Evolutionary conservation across 2,888 invertebrate species (phyloP).

Genomic region (Tetanocera ferruginea): DNA sequence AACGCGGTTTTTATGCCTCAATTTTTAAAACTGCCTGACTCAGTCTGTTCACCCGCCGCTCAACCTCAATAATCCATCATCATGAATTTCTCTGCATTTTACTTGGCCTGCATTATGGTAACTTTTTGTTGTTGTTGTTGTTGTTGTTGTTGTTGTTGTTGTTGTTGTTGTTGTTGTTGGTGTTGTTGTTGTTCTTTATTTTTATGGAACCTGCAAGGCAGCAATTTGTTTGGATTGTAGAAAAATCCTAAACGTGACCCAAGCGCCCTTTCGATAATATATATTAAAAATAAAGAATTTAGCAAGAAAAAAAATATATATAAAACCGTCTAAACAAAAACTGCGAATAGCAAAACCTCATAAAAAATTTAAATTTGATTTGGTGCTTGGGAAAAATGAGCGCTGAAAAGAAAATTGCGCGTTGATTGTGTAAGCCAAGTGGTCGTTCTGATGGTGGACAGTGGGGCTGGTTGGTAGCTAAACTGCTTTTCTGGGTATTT

Average conservation of each 20-base stretch:
- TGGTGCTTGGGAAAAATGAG: slow-evolving; percentile 22
- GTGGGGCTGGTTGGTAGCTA: too few species aligned
- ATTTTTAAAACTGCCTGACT: background rate
- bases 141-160: too few species aligned
- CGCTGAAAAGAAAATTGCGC: slow-evolving; percentile 14
- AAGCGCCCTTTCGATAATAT: slow-evolving; percentile 20
- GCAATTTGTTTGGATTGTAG: slow-evolving; percentile 18
- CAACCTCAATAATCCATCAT: background rate
- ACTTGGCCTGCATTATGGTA: background rate
- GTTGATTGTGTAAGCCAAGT: background rate
- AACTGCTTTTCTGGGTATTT: too few species aligned
- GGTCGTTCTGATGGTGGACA: too few species aligned
- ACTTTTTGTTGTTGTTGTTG: background rate
- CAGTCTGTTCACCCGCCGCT: too few species aligned
- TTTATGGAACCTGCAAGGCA: slow-evolving; percentile 30
- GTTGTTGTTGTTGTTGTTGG: background rate
- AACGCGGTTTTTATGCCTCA: too few species aligned
- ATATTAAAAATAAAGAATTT: background rate
- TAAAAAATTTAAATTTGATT: slow-evolving; percentile 33
- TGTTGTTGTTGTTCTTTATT: background rate
- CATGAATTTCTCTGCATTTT: background rate
- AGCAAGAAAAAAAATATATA: background rate
- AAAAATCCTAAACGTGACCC: slow-evolving; percentile 28
- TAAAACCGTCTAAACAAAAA: slow-evolving; percentile 2
- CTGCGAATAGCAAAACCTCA: slow-evolving; percentile 13